Conservation (phyloP, 2,888 invertebrate species). For the Lydus trimaculatus region DNA sequence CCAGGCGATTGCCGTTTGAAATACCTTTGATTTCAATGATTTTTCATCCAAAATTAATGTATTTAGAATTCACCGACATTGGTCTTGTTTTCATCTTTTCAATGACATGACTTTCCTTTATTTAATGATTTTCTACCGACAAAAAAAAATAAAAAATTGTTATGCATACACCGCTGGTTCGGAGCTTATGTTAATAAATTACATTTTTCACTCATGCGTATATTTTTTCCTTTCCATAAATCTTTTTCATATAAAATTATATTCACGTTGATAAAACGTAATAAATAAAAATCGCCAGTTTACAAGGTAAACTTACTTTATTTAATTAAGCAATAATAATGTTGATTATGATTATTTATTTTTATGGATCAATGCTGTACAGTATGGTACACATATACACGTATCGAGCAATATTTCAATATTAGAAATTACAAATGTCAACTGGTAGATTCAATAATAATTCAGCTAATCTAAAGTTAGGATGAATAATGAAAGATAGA, state of each 20-base stretch:
- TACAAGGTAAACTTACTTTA: background rate
- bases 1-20: background rate
- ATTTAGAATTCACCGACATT: background rate
- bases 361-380: background rate
- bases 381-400: too few species aligned
- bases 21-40: background rate
- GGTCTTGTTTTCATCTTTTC: background rate
- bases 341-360: background rate
- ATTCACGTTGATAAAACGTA: background rate
- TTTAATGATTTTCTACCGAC: background rate
- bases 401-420: background rate
- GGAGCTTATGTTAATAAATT: constrained; percentile 5
- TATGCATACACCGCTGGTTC: background rate
- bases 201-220: constrained; percentile 6
- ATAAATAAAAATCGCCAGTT: background rate
- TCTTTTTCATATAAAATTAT: background rate
- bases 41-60: too few species aligned
- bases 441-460: background rate
- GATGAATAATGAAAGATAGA: background rate
- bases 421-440: background rate
- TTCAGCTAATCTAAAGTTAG: constrained; percentile 22
- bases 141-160: background rate
- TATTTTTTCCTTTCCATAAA: background rate
- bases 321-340: background rate
- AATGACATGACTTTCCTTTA: background rate